Conservation (phyloP, 2,888 invertebrate species). For the Drymonia ruficornis region DNA sequence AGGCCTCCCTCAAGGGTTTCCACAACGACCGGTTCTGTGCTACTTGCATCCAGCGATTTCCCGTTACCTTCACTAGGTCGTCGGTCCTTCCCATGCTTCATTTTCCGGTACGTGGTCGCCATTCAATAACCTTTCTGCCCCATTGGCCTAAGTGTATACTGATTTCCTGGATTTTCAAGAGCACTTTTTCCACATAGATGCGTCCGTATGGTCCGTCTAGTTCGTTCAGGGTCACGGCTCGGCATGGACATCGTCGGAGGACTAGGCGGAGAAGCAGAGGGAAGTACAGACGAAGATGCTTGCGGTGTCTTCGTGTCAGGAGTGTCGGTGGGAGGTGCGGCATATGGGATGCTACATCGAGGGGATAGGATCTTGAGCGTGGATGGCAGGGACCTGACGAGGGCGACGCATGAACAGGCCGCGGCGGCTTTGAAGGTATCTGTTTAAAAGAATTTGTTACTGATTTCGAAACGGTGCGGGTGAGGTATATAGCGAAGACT, state of each 20-base stretch:
- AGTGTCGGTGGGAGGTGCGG: constrained; percentile 72
- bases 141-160: no score
- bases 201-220: constrained; percentile 77
- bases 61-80: no score
- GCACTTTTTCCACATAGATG: constrained; percentile 51
- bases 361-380: constrained; percentile 91
- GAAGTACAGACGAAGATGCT: constrained; percentile 65
- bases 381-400: constrained; percentile 89
- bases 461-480: no score
- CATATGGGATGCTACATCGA: constrained; percentile 84
- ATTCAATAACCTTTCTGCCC: no score
- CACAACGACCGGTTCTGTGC: no score
- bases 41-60: no score
- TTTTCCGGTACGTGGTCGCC: no score
- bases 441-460: constrained; percentile 9
- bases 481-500: no score
- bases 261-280: constrained; percentile 70
- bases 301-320: constrained; percentile 81
- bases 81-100: no score
- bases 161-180: background rate
- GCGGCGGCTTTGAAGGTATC: constrained; percentile 86
- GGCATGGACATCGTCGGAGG: constrained; percentile 83
- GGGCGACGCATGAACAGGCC: constrained; percentile 91
- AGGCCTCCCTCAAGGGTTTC: no score
- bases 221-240: constrained; percentile 77